Evolutionary conservation across 92 coral and sea anemone genomes (phyloP), one percentile per base, ranked within the genome.

Genomic region (Metridium senile): DNA sequence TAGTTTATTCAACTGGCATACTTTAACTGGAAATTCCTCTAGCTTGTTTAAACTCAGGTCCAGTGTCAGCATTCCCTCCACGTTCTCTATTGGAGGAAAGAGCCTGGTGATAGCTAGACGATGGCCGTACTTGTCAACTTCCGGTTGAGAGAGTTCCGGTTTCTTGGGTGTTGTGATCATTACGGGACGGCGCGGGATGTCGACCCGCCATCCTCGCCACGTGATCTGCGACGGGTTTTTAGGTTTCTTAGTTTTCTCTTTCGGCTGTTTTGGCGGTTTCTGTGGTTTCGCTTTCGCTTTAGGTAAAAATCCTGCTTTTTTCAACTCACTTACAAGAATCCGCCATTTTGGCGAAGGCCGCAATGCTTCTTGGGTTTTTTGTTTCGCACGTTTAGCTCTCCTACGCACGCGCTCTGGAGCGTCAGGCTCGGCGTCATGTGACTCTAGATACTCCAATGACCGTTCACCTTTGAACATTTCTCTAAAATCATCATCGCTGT

Each of bases 291-390:
- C 57, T n/a, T 86, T 86, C 51, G 49, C 23, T 26, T 68, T 81
- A 3, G 95, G 95, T 67, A 91, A 52, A 74, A 88, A 85, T 19
- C 93, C 97, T 32, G 92, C 88, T 71, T 91, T 91, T 58, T 64
- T 66, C 26, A 88, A 82, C 75, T 92, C 93, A 11, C 91, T 77
- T 29, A 78, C 72, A 18, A 92, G 71, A 19, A 68, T 86, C 17
- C 87, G 77, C 97, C 97, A 92, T 66, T 89, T 89, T 11, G 97
- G 93, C 0, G 93, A 92, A 11, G 97, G 93, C 54, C 89, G 83
- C 56, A 77, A 34, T 0, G 88, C 87, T 32, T 86, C 81, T 45
- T 75, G 71, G 27, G 84, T 81, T 23, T 75, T 78, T 19, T 54
- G 23, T 43, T 62, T 66, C 1, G 93, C 72, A 22, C 73, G 65